Evolutionary conservation across 2,113 vertebrate species (phyloP), one percentile per base, ranked within the genome.

Genomic region (Pycnonotus jocosus): DNA sequence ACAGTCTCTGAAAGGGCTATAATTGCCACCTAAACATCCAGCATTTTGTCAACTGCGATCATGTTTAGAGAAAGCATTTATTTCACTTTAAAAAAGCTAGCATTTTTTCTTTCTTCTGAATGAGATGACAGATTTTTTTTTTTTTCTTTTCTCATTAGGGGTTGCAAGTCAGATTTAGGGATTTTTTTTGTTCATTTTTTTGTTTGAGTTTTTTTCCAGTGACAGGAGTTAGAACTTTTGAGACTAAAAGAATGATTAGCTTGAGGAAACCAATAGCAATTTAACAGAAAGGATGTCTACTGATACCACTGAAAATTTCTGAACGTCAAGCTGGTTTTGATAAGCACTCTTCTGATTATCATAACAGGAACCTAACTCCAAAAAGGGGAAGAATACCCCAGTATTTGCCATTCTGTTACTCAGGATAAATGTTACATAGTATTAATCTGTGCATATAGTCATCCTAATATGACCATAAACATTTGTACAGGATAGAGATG

Each of bases 1-100:
- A 98, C 98, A 98, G 97, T 96, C 98, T 98, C 97, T 98, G 97
- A 98, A 98, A 97, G 97, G 97, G 97, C 96, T 97, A 98, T 98
- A 98, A 98, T 98, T 98, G 97, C 97, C 95, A 98, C 97, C 98
- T 98, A 98, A 98, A 98, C 97, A 98, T 97, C 96, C 93, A 98
- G 97, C 98, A 98, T 98, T 98, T 98, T 98, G 98, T 98, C 98
- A 98, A 98, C 98, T 97, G 96, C 77, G 77, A 98, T 97, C 85
- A 33, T 98, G 95, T 98, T 98, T 98, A 98, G 96, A 96, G 96
- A 98, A 98, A 98, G 98, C 97, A 97, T 98, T 97, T 97, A 97
- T 97, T 98, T 97, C 93, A 90, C 97, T 97, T 96, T 0, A 38
- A 97, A 97, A 97, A 94, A 86, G 33, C 78, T 53, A 77, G 24